Conservation (phyloP, 2,797 vertebrate genomes). For the Aselliscus stoliczkanus region DNA sequence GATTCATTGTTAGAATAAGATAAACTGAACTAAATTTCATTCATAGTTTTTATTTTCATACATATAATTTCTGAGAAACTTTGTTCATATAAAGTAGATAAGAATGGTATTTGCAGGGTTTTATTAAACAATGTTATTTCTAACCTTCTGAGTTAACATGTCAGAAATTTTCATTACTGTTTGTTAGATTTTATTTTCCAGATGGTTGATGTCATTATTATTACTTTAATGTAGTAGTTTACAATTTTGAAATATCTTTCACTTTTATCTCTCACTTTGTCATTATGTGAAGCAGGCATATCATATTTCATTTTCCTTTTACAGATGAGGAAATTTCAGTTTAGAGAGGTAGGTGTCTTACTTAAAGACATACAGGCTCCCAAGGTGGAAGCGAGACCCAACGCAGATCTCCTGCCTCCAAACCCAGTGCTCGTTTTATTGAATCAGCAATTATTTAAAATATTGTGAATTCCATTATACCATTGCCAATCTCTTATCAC, state of each 20-base stretch:
- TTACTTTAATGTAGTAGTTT: background rate
- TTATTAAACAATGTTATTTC: background rate
- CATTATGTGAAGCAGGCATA: background rate
- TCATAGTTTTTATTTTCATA: background rate
- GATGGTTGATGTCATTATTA: background rate
- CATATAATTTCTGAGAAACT: background rate
- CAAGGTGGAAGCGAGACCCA: background rate
- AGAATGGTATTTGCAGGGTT: background rate
- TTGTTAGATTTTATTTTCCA: constrained; percentile 21
- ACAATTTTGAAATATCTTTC: background rate
- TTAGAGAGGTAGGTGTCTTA: background rate
- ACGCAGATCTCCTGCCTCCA: background rate
- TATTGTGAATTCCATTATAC: background rate
- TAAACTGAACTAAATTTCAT: background rate
- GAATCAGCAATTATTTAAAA: background rate
- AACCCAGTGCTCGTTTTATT: background rate
- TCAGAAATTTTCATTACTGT: background rate
- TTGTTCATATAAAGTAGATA: background rate
- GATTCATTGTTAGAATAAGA: background rate
- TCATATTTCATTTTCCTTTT: background rate
- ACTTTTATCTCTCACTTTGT: background rate
- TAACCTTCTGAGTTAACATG: background rate
- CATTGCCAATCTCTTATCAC: background rate
- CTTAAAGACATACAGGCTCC: background rate
- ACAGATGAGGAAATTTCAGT: background rate